These are phyloP conservation scores for Tetragnatha versicolor DNA, from an alignment of 1,140 invertebrate genomes.

Conservation along the genomic window DNA sequence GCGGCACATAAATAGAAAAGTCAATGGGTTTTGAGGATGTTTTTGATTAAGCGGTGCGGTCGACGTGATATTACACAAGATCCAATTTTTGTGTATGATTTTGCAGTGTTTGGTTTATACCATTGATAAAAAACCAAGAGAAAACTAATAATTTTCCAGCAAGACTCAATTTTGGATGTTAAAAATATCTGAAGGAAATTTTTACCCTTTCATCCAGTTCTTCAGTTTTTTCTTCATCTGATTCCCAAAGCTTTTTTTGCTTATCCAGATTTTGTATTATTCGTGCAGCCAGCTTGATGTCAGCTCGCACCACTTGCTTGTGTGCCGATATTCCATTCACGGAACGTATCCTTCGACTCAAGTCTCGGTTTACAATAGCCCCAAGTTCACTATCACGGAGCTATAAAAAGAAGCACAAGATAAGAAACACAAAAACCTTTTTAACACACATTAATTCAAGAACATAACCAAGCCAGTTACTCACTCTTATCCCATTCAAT, in stretches of 20 bases:
- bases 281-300: constrained; percentile 92
- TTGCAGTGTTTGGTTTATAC: too few relatives aligned
- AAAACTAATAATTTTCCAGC: constrained; percentile 7
- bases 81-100: too few relatives aligned
- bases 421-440: not conserved
- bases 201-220: constrained; percentile 39
- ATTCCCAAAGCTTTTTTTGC: constrained; percentile 80
- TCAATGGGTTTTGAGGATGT: too few relatives aligned
- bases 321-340: constrained; percentile 93
- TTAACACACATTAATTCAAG: not conserved
- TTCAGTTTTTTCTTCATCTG: constrained; percentile 64
- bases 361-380: constrained; percentile 92
- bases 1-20: too few relatives aligned
- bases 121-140: too few relatives aligned
- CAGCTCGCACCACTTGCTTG: constrained; percentile 86
- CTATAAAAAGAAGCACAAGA: constrained; percentile 63
- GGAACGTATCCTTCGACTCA: constrained; percentile 88
- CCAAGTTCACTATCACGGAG: constrained; percentile 91
- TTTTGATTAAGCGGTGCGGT: too few relatives aligned
- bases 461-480: constrained; percentile 49
- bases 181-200: too few relatives aligned
- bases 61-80: too few relatives aligned
- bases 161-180: too few relatives aligned
- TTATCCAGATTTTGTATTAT: constrained; percentile 94
- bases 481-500: constrained; percentile 91